Evolutionary conservation across 2,113 vertebrate species (phyloP).

Genomic region (Psittacara wagleri): DNA sequence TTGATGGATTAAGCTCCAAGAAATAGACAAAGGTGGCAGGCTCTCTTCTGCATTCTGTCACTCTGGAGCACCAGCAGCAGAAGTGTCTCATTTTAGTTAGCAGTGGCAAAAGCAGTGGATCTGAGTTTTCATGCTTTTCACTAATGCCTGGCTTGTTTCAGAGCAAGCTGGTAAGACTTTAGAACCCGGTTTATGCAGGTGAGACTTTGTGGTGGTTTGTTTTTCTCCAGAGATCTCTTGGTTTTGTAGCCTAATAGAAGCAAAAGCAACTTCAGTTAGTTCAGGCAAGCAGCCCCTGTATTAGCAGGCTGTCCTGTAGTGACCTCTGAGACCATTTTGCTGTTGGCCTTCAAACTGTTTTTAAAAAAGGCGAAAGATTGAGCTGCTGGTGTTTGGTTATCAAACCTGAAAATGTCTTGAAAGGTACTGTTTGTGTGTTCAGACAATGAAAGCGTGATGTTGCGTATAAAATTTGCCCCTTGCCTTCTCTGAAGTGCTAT

Average conservation of each 20-base stretch:
- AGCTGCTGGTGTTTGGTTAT: background rate
- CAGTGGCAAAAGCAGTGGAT: background rate
- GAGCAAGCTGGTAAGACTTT: background rate
- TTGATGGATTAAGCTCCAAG: too few relatives aligned
- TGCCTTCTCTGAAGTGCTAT: background rate
- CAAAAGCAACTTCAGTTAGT: background rate
- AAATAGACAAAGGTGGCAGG: too few relatives aligned
- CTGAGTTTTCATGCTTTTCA: background rate
- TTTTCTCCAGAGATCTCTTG: background rate
- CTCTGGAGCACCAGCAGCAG: too few relatives aligned
- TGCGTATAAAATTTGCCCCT: background rate
- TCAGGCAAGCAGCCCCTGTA: background rate
- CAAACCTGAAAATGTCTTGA: background rate
- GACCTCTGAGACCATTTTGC: background rate
- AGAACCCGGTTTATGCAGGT: background rate
- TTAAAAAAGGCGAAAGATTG: background rate
- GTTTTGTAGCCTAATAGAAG: background rate
- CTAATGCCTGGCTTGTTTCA: background rate
- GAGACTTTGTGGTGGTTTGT: background rate
- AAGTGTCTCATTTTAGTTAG: too few relatives aligned
- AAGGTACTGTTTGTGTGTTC: background rate
- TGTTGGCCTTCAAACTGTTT: background rate
- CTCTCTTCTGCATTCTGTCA: too few relatives aligned
- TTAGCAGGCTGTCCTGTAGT: background rate
- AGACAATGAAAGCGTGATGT: background rate